These are phyloP conservation scores for Chinchilla lanigera DNA, from an alignment of 2,113 vertebrate species.

Conservation along the genomic window DNA sequence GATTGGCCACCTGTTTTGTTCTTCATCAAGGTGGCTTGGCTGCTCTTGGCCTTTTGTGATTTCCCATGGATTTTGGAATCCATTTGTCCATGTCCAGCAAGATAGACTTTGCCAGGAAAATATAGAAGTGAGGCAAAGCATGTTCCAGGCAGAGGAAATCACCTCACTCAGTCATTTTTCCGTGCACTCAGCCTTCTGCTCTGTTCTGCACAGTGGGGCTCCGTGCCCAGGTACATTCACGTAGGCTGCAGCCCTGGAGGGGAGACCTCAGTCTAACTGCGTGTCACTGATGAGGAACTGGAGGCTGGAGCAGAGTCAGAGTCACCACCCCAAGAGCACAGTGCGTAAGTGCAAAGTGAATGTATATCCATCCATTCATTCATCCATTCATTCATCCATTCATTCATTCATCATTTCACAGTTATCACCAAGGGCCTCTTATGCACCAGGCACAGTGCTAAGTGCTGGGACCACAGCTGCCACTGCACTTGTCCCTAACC, in stretches of 20 bases:
- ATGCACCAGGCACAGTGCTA: not conserved
- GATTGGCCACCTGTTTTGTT: not conserved
- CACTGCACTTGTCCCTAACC: not conserved
- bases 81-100: not conserved
- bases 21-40: not conserved
- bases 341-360: accelerated
- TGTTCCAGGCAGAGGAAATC: not conserved
- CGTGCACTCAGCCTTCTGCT: not conserved
- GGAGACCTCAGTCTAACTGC: accelerated
- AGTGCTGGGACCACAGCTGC: not conserved
- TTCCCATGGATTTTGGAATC: not conserved
- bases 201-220: not conserved
- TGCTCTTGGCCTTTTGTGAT: not conserved
- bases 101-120: not conserved
- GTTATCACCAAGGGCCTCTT: not conserved
- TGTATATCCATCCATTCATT: too few species aligned
- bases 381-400: not conserved
- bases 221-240: not conserved
- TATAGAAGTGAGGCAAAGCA: not conserved
- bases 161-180: accelerated
- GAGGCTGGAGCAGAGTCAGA: not conserved
- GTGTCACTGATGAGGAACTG: accelerated
- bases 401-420: not conserved
- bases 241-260: accelerated
- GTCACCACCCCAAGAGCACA: not conserved